phyloP scores from a whole-genome alignment of 1,140 invertebrate species.

The Polypedilum vanderplanki region DNA sequence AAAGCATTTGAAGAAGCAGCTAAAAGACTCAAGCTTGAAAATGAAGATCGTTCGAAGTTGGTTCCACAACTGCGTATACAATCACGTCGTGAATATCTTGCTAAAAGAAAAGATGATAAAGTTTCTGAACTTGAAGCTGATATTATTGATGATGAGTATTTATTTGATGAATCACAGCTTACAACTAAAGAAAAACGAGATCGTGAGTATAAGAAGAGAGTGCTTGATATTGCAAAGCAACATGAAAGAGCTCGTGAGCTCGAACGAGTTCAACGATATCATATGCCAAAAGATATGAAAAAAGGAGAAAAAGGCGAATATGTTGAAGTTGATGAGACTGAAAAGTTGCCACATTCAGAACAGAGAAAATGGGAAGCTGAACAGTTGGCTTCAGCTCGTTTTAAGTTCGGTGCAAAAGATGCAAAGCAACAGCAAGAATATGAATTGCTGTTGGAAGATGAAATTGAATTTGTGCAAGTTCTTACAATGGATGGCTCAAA shows the following conservation, averaged over 20 bases:
- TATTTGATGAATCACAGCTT: conserved; percentile 84
- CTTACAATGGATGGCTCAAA: conserved; percentile 79
- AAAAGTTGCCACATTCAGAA: conserved; percentile 83
- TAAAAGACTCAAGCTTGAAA: conserved; percentile 81
- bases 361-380: conserved; percentile 98
- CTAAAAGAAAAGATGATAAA: conserved; percentile 94
- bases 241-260: conserved; percentile 89
- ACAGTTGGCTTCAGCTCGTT: conserved; percentile 86
- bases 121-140: conserved; percentile 91
- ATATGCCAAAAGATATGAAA: conserved; percentile 78
- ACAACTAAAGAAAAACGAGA: conserved; percentile 79
- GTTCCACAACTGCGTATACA: conserved; percentile 82
- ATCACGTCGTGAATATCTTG: conserved; percentile 88
- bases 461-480: conserved; percentile 96
- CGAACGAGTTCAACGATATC: conserved; percentile 87
- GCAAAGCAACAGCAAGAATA: conserved; percentile 72
- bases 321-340: conserved; percentile 80
- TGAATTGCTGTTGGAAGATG: conserved; percentile 88
- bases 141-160: conserved; percentile 92
- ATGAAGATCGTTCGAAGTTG: conserved; percentile 75
- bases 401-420: conserved; percentile 84
- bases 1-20: conserved; percentile 85
- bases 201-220: conserved; percentile 83
- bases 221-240: conserved; percentile 86
- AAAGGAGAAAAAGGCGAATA: conserved; percentile 67